Conservation (phyloP, 1,140 invertebrate genomes). For the Eriosoma lanigerum region DNA sequence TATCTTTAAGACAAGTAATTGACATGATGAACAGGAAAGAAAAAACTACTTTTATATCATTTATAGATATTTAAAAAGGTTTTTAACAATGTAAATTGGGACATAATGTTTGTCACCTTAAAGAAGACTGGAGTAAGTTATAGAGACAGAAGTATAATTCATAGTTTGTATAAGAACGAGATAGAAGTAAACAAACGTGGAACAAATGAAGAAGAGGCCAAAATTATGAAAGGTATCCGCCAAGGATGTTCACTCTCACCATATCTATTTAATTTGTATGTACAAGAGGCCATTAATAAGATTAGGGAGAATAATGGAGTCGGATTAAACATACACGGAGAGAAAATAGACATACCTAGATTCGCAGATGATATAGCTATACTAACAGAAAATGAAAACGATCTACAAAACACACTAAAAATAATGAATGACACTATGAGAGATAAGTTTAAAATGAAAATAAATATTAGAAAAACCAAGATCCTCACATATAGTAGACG, state of each 20-base stretch:
- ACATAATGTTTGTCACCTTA: conserved; percentile 45
- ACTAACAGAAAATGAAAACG: neutral
- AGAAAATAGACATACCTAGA: conserved; percentile 34
- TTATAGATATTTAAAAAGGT: conserved; percentile 46
- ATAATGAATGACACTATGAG: conserved; percentile 26
- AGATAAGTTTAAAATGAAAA: conserved; percentile 32
- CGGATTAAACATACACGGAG: conserved; percentile 31
- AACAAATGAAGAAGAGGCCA: neutral
- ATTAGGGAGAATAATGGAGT: neutral
- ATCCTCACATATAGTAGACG: neutral
- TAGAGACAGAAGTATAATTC: conserved; percentile 50
- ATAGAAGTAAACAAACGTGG: conserved; percentile 37
- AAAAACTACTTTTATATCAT: conserved; percentile 52
- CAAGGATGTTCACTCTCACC: conserved; percentile 31
- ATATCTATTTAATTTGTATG: conserved; percentile 5
- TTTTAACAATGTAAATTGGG: conserved; percentile 50
- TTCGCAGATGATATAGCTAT: conserved; percentile 37
- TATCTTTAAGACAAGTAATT: conserved; percentile 53
- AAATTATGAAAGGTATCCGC: conserved; percentile 32
- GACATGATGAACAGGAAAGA: conserved; percentile 50
- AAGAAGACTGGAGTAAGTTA: conserved; percentile 48
- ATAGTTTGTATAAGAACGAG: conserved; percentile 47
- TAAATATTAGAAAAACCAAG: conserved; percentile 38
- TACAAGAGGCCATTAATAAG: conserved; percentile 15
- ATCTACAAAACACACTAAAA: neutral